Conservation (phyloP, 2,888 invertebrate genomes). For the Drosophila kuntzei region DNA sequence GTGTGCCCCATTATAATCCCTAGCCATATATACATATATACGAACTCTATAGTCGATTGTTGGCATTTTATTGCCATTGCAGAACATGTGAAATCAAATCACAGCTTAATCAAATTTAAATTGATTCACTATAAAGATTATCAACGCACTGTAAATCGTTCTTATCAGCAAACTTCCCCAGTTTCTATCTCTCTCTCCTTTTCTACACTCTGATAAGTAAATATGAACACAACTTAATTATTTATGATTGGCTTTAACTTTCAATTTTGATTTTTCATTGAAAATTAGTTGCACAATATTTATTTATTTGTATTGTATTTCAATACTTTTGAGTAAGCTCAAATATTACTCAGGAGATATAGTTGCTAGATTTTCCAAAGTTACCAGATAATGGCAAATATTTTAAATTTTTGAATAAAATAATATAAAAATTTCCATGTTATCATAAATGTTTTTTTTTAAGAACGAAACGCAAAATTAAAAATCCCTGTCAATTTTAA, state of each 20-base stretch:
- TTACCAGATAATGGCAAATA: no score
- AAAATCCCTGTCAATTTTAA: no score
- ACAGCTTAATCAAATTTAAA: slow-evolving; percentile 78
- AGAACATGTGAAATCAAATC: slow-evolving; percentile 45
- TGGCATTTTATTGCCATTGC: slow-evolving; percentile 5
- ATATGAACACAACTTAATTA: slow-evolving; percentile 1
- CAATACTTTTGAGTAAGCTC: background rate
- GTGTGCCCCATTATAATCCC: slow-evolving; percentile 36
- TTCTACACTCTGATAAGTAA: slow-evolving; percentile 17
- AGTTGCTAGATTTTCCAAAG: no score
- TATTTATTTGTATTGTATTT: background rate
- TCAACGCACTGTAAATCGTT: slow-evolving; percentile 33
- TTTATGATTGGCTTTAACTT: slow-evolving; percentile 10
- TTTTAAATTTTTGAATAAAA: no score
- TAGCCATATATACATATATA: slow-evolving; percentile 21
- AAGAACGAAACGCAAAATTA: no score
- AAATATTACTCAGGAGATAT: background rate
- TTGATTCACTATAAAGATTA: slow-evolving; percentile 65
- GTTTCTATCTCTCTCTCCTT: background rate
- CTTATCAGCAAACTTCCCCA: slow-evolving; percentile 32
- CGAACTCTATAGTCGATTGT: background rate
- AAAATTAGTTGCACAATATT: slow-evolving; percentile 1
- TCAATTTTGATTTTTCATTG: background rate
- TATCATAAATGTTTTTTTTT: no score
- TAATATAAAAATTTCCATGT: no score